Evolutionary conservation across 2,888 invertebrate genomes (phyloP), one percentile per base, ranked within the genome.

Genomic region (Hemithea aestivaria): DNA sequence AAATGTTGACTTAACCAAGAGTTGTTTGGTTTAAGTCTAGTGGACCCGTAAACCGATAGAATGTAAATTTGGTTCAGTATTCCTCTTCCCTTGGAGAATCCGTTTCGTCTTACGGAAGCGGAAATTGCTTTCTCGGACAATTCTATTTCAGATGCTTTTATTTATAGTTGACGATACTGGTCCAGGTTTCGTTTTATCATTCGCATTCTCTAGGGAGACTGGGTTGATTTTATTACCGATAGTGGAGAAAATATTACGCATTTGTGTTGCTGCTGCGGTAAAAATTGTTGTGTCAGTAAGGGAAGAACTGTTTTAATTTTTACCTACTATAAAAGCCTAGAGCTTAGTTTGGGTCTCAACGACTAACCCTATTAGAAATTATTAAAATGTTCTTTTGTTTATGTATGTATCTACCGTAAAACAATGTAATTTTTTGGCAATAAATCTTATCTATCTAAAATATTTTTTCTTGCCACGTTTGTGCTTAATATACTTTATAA

Each of bases 51-150:
- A 74, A 68, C 71, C 71, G 64, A 68, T 64, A 45, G 66, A 73
- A 81, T 78, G 73, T 72, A 78, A 80, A 81, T 79, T 73, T 44
- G 33, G 58, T 62, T 60, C 49, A 16, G 3, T 16, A 52, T 53
- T 52, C 40, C 47, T 45, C 56, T 58, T 48, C 44, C 30, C 27
- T 38, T 59, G 52, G 56, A 65, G 59, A 65, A 61, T 60, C 58
- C 58, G 56, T 56, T 53, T 64, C 65, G 54, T 57, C 61, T 67
- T 62, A 66, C 65, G 57, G 66, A 65, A 71, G 58, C 58, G 66
- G 71, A 66, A 71, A 73, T 69, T 69, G 67, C 67, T 64, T 56
- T 56, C 55, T 53, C 46, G 60, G 66, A 69, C 66, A 63, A 68
- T 73, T 64, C 62, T 58, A 59, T 65, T 60, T 32, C 45, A 43